phyloP scores from a whole-genome alignment of 2,113 vertebrate species.

The Catagonus wagneri region DNA sequence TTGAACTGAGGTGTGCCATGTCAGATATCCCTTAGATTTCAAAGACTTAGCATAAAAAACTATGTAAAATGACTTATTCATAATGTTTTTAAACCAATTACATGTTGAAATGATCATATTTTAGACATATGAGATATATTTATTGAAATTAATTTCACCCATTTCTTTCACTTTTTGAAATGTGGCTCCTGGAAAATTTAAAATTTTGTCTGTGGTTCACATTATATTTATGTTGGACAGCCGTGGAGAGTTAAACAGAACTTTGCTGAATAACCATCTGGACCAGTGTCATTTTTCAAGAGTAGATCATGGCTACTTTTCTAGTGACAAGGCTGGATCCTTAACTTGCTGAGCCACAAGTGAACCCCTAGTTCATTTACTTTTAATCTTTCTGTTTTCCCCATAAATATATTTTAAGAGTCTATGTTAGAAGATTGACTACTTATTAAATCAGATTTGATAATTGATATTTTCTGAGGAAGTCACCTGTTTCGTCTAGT shows the following conservation, averaged over 20 bases:
- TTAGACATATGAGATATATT: neutral
- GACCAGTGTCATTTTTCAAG: neutral
- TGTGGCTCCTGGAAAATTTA: neutral
- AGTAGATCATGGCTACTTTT: neutral
- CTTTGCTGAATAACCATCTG: neutral
- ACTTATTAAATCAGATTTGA: neutral
- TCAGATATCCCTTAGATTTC: neutral
- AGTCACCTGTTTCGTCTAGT: neutral
- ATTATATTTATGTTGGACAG: neutral
- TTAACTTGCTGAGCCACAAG: too few species aligned
- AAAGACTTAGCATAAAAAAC: neutral
- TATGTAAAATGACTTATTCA: neutral
- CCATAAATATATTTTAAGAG: too few species aligned
- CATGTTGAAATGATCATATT: neutral
- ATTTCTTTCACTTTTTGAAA: neutral
- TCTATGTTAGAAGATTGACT: neutral
- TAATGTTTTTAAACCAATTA: neutral
- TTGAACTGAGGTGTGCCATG: neutral
- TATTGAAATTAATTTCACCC: neutral
- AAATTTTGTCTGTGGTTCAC: neutral
- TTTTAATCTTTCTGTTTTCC: too few species aligned
- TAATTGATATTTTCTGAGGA: neutral
- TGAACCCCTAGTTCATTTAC: too few species aligned
- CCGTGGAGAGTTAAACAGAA: neutral
- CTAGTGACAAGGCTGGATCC: too few species aligned